Evolutionary conservation across 1,140 invertebrate species (phyloP).

Genomic region (Portunus trituberculatus): DNA sequence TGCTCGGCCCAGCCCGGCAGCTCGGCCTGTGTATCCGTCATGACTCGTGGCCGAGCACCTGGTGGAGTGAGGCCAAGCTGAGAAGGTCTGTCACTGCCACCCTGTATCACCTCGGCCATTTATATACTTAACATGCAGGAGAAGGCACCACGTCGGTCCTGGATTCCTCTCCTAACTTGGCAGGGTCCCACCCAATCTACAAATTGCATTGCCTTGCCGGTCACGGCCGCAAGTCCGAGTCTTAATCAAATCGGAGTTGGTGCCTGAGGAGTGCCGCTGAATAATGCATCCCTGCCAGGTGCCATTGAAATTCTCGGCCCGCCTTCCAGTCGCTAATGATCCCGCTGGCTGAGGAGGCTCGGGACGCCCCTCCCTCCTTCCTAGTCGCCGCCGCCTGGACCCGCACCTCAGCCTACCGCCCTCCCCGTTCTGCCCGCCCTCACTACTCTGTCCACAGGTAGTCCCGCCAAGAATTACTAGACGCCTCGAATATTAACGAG

Average conservation of each 20-base stretch:
- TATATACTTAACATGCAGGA: constrained; percentile 55
- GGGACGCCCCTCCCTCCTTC: background rate
- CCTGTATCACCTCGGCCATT: constrained; percentile 57
- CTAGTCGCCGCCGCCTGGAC: background rate
- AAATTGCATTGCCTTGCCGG: constrained; percentile 71
- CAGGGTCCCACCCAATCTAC: constrained; percentile 58
- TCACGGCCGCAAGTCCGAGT: constrained; percentile 69
- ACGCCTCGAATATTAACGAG: background rate
- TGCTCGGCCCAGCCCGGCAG: background rate
- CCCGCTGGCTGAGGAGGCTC: constrained; percentile 43
- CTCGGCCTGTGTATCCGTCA: background rate
- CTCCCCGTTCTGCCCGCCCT: background rate
- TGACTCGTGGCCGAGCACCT: background rate
- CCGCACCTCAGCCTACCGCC: background rate
- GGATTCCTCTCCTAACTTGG: constrained; percentile 39
- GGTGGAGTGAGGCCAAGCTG: background rate
- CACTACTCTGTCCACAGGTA: constrained; percentile 15
- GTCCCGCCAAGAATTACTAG: constrained; percentile 21
- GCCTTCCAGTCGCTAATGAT: constrained; percentile 66
- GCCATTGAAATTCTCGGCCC: constrained; percentile 66
- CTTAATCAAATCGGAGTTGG: constrained; percentile 73
- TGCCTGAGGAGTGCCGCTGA: constrained; percentile 68
- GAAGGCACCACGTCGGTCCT: background rate
- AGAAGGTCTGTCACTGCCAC: constrained; percentile 50
- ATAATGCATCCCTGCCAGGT: constrained; percentile 69